Evolutionary conservation across 2,888 invertebrate species (phyloP), one percentile per base, ranked within the genome.

Genomic region (Cinara cedri): DNA sequence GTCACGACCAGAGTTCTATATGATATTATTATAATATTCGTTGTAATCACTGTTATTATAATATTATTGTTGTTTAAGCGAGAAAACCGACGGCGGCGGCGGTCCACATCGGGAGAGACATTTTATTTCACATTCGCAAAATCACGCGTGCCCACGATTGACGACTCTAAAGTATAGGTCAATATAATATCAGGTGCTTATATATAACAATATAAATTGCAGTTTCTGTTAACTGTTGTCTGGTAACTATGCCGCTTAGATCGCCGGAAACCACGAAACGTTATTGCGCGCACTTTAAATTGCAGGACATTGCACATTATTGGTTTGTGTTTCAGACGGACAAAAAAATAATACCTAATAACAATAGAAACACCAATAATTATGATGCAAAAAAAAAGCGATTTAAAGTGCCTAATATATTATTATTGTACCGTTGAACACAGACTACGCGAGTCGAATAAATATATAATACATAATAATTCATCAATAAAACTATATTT

Each of bases 211-310:
- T 34, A 4, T 4, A 34, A 34, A 34, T 34, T 34, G 3, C 34
- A 34, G 6, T 34, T 34, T 34, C 34, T 34, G 34, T 34, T n/a
- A n/a, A n/a, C n/a, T 34, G 26, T 34, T 34, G 16, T 16, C 16
- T 3, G 60, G 26, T 26, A 16, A 10, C 14, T 16, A 26, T 60
- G 16, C 60, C 60, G 19, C 34, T 34, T 16, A 60, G 3, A 60
- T n/a, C 10, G 13, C 19, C 21, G 63, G 62, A 74, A 74, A 74
- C 72, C 72, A 34, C 72, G 42, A 51, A 74, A 21, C 21, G 51
- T 63, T 60, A 14, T 60, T 60, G 19, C 14, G 8, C 16, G n/a
- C 60, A 55, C n/a, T 44, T 60, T 57, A 72, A 72, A 71, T 57
- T 46, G 57, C 34, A 34, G 34, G 6, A n/a, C 46, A 46, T 55